Percentiles rank a stretch among this genome's conserved stretches.
phyloP scores from a whole-genome alignment of 2,888 invertebrate species.

The Teinopalpus imperialis region DNA sequence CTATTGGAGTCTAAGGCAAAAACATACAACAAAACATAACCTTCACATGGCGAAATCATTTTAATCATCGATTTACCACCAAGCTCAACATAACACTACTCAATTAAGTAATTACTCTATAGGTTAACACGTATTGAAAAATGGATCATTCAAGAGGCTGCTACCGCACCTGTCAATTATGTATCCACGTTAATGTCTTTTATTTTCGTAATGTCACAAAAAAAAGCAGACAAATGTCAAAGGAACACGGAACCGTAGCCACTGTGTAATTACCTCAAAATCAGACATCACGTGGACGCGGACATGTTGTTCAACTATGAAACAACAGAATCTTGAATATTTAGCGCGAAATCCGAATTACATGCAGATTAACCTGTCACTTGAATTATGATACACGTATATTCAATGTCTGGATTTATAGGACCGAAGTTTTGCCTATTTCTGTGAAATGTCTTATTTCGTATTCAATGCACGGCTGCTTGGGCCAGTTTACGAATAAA shows the following conservation, averaged over 20 bases:
- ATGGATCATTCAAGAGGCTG: slow-evolving; percentile 1
- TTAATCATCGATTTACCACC: too few relatives aligned
- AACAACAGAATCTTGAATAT: slow-evolving; percentile 27
- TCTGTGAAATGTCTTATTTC: slow-evolving; percentile 13
- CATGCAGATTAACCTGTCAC: slow-evolving; percentile 33
- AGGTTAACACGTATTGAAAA: slow-evolving; percentile 7
- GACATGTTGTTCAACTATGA: slow-evolving; percentile 9
- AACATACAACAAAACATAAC: too few relatives aligned
- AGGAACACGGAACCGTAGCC: background rate
- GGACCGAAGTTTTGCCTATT: slow-evolving; percentile 10
- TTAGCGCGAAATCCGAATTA: slow-evolving; percentile 24
- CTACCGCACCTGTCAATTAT: slow-evolving; percentile 15
- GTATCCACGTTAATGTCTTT: slow-evolving; percentile 6
- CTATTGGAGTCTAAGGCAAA: too few relatives aligned
- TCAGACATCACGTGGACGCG: background rate
- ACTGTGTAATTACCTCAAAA: slow-evolving; percentile 11
- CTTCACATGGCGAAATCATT: too few relatives aligned
- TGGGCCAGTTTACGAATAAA: slow-evolving; percentile 14
- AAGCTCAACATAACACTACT: slow-evolving; percentile 6
- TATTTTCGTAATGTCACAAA: slow-evolving; percentile 9
- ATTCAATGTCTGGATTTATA: background rate
- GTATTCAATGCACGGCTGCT: slow-evolving; percentile 19
- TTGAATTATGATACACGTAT: slow-evolving; percentile 17
- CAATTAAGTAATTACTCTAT: slow-evolving; percentile 22
- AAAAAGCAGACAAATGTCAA: slow-evolving; percentile 7